Evolutionary conservation across 2,888 invertebrate species (phyloP).

Genomic region (Drosophila aldrichi): DNA sequence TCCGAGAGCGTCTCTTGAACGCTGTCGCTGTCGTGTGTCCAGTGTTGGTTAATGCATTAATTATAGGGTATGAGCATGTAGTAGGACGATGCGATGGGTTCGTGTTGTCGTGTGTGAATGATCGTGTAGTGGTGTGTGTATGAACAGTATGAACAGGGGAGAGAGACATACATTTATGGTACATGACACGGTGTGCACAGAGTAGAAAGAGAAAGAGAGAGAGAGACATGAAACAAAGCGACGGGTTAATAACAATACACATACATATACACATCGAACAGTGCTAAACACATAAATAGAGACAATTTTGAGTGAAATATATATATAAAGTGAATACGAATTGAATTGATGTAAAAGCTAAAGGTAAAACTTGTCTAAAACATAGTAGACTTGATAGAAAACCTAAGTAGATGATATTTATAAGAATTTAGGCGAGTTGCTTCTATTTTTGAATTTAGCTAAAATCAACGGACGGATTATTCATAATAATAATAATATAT

Average conservation of each 20-base stretch:
- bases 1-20: constrained; percentile 89
- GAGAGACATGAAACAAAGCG: constrained; percentile 27
- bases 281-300: constrained; percentile 12
- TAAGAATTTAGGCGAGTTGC: no score
- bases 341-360: not conserved
- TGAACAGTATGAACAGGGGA: constrained; percentile 31
- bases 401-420: no score
- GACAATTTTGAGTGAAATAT: not conserved
- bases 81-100: constrained; percentile 17
- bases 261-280: constrained; percentile 2
- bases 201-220: constrained; percentile 38
- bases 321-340: not conserved
- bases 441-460: no score
- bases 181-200: constrained; percentile 33
- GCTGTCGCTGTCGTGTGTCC: constrained; percentile 67
- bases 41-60: constrained; percentile 43
- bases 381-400: no score
- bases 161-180: constrained; percentile 34
- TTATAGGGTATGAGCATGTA: constrained; percentile 19
- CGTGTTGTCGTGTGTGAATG: constrained; percentile 17
- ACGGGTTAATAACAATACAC: constrained; percentile 41
- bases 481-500: no score
- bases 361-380: not conserved
- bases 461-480: no score
- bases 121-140: constrained; percentile 42